phyloP scores from a whole-genome alignment of 2,888 invertebrate genomes.

The Gari tellinella region DNA sequence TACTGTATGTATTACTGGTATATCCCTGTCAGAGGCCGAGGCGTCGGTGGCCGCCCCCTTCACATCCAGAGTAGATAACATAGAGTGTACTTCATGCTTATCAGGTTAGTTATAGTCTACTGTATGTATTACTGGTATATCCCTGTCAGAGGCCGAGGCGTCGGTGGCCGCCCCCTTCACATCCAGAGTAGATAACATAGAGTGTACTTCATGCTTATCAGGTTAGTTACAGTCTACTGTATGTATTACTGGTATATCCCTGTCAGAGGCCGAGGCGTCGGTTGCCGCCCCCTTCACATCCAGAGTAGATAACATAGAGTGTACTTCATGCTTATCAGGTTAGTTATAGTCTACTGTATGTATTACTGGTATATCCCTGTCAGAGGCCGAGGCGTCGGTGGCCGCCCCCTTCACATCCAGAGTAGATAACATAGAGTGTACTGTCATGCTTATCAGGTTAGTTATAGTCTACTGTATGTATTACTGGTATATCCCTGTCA shows the following conservation, averaged over 20 bases:
- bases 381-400: constrained; percentile 87
- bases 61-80: constrained; percentile 85
- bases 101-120: constrained; percentile 79
- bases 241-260: too few species aligned
- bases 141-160: constrained; percentile 84
- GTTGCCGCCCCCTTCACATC: too few species aligned
- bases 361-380: too few species aligned
- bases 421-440: constrained; percentile 83
- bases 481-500: constrained; percentile 84
- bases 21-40: constrained; percentile 83
- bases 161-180: constrained; percentile 88
- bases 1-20: too few species aligned
- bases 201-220: too few species aligned
- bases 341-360: too few species aligned
- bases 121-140: too few species aligned
- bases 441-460: constrained; percentile 82
- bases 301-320: too few species aligned
- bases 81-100: constrained; percentile 83
- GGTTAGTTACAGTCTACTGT: too few species aligned
- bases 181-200: constrained; percentile 84
- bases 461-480: too few species aligned
- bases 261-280: too few species aligned
- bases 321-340: too few species aligned
- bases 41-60: constrained; percentile 87
- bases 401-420: constrained; percentile 87